Evolutionary conservation across 2,113 vertebrate species (phyloP).

Genomic region (Pelecanoides urinatrix): DNA sequence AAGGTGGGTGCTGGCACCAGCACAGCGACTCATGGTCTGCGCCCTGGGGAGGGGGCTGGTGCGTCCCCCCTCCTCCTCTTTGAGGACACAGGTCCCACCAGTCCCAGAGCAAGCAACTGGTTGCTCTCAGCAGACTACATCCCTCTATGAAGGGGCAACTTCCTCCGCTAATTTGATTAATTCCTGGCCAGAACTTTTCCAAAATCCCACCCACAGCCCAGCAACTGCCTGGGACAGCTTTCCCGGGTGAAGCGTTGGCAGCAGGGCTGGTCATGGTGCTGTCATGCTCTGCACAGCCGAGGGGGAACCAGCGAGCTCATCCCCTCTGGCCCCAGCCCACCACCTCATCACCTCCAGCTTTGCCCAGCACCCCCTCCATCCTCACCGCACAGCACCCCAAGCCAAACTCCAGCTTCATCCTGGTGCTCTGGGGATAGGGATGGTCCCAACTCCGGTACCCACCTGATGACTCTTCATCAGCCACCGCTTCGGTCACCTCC

Average conservation of each 20-base stretch:
- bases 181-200: not conserved
- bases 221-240: not conserved
- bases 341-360: not conserved
- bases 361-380: not conserved
- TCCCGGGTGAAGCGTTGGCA: fast-evolving
- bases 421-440: fast-evolving
- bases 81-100: not conserved
- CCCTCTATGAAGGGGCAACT: fast-evolving
- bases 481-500: not conserved
- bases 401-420: fast-evolving
- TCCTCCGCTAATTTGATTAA: not conserved
- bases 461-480: conserved; percentile 14
- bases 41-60: not conserved
- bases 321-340: not conserved
- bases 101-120: not conserved
- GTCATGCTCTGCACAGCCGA: not conserved
- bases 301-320: not conserved
- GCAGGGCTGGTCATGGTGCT: not conserved
- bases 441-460: fast-evolving
- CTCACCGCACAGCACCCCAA: not conserved
- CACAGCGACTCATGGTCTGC: fast-evolving
- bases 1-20: not conserved
- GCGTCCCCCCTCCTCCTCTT: not conserved
- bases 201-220: not conserved
- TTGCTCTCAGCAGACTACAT: not conserved